Base-by-base conservation (phyloP, 2,797 vertebrate genomes). In the Gouania willdenowi region DNA sequence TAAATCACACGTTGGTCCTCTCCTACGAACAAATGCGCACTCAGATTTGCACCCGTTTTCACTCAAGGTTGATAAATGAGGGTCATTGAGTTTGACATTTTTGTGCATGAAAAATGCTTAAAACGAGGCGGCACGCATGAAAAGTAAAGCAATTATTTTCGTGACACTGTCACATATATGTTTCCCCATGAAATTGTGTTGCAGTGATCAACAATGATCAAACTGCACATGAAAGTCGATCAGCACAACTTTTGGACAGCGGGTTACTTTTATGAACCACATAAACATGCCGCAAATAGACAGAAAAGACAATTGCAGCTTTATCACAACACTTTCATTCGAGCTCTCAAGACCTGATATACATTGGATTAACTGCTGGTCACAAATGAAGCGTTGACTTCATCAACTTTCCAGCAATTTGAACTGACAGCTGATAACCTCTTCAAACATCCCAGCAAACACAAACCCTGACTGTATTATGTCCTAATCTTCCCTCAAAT, bases 401-500 rank as follows among this genome's bases (percentile, higher is more conserved):
- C 71, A 78, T 79, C 71, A 76, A 77, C 60, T 81, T 80, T 81
- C 60, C 3, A 70, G 76, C 73, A 65, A 82, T 77, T 73, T 66
- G 35, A 55, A 50, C 52, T 66, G 79, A 81, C 81, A 75, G 68
- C 62, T 67, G 79, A 83, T 78, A 74, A 83, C 80, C 79, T 55
- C 66, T n/a, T 77, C 68, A 67, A 71, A 82, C 74, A 77, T 72
- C 52, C 62, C 4, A 4, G 43, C 63, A 66, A 72, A 85, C 78
- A 77, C 72, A 79, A 75, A 69, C 68, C 56, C 78, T 69, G 79
- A 75, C 68, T 42, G 71, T 52, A 84, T 85, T 85, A 82, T 77
- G 66, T 59, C 60, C 74, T 87, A 87, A 85, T 87, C 84, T 85
- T 53, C 65, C 30, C 63, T 81, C 75, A 75, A 81, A 81, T 66